Evolutionary conservation across 1,140 invertebrate species (phyloP), one percentile per base, ranked within the genome.

Genomic region (Drosophila pseudoananassae): DNA sequence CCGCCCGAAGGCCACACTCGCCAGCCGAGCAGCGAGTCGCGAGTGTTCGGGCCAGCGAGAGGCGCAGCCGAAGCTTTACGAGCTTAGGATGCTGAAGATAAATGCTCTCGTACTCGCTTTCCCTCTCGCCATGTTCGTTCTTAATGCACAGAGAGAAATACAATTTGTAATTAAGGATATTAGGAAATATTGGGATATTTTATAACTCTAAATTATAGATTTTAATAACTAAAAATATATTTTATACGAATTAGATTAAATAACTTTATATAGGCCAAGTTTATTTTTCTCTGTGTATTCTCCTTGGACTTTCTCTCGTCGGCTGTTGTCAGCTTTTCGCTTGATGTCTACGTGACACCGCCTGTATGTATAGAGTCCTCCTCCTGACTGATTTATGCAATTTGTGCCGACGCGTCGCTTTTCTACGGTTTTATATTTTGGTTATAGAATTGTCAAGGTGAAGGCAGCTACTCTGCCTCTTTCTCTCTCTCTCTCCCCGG

Each of bases 351-450:
- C 65, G 65, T 69, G 65, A 69, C 65, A 69, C 50, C 68, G 50
- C 36, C 50, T 45, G 71, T 75, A 70, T 23, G 50, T 76, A 51
- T 14, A 55, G 43, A 45, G 72, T 76, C 64, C 71, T 73, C 71
- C 52, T 61, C 25, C 70, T 56, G 54, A 76, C 51, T 75, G 73
- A 76, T 76, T 76, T 76, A 76, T 76, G 73, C 74, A 76, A 76
- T 76, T 76, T 58, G 27, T 49, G 12, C 9, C 23, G 47, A 27
- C 69, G 43, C 23, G 45, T 46, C 31, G 63, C 33, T 27, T 27
- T 27, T 27, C 25, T 36, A 33, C 55, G 59, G 46, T 74, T 75
- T 60, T 71, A 55, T 64, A 45, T 57, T 74, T 73, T 73, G 45
- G 47, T 74, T 57, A 65, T 57, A 64, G 52, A 52, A 75, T 57